These are phyloP conservation scores for Hiodon tergisus DNA, from an alignment of 2,113 vertebrate genomes.

Conservation along the genomic window DNA sequence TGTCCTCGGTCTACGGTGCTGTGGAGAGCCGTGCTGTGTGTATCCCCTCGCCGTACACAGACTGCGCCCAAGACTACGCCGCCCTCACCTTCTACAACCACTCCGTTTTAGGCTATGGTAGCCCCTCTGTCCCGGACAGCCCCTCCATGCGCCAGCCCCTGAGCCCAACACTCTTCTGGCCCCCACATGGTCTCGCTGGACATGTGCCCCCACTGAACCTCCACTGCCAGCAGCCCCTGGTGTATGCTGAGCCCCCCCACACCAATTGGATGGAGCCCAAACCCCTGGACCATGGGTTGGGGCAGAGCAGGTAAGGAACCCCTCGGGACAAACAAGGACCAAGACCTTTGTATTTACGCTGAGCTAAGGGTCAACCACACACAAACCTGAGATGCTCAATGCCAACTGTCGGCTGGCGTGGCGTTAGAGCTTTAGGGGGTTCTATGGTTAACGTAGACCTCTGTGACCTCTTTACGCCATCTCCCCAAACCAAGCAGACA, in stretches of 20 bases:
- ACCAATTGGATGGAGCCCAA: slow-evolving; percentile 73
- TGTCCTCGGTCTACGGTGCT: slow-evolving; percentile 62
- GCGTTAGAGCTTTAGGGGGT: too few relatives aligned
- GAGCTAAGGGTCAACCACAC: too few relatives aligned
- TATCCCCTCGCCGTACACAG: slow-evolving; percentile 78
- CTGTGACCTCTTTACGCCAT: slow-evolving; percentile 32
- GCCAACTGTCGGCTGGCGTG: too few relatives aligned
- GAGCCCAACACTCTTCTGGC: slow-evolving; percentile 74
- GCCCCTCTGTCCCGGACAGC: slow-evolving; percentile 57
- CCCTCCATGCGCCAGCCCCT: slow-evolving; percentile 54
- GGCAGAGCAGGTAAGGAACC: slow-evolving; percentile 59
- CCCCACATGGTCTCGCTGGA: slow-evolving; percentile 62
- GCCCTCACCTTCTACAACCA: slow-evolving; percentile 76
- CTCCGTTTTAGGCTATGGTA: slow-evolving; percentile 65
- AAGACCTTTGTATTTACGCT: too few relatives aligned
- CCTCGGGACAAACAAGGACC: too few relatives aligned
- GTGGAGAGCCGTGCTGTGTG: slow-evolving; percentile 72
- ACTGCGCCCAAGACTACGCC: slow-evolving; percentile 71
- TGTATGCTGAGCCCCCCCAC: slow-evolving; percentile 71
- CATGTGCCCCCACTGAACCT: slow-evolving; percentile 66
- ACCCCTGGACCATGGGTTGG: slow-evolving; percentile 52
- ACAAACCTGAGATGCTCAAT: too few relatives aligned
- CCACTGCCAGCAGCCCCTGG: slow-evolving; percentile 72
- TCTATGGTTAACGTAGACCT: too few relatives aligned
- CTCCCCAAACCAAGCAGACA: slow-evolving; percentile 61